Conservation (phyloP, 53 echinoderm and acorn worm genomes). For the Arbacia lixula region DNA sequence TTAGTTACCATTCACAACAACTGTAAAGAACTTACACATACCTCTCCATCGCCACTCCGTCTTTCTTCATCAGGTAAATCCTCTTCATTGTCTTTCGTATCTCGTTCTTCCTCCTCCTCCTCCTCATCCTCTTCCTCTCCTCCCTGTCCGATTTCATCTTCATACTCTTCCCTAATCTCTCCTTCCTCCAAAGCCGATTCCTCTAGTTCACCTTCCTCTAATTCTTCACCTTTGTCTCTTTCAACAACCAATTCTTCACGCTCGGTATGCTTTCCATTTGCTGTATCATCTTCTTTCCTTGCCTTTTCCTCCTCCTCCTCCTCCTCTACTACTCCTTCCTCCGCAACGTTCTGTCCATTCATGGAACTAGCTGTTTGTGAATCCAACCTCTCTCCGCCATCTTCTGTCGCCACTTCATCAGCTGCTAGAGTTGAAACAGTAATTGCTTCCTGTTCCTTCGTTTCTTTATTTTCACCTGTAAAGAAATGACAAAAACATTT, state of each 20-base stretch:
- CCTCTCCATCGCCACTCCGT: slow-evolving; percentile 65
- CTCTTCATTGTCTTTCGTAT: slow-evolving; percentile 30
- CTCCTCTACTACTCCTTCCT: neutral
- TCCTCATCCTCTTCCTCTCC: slow-evolving; percentile 75
- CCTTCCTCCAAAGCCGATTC: no score
- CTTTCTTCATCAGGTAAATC: slow-evolving; percentile 58
- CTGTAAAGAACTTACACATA: no score
- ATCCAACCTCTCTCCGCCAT: no score
- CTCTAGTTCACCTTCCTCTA: slow-evolving; percentile 11
- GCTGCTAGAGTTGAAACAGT: no score
- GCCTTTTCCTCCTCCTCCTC: neutral
- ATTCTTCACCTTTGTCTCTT: no score
- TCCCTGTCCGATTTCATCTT: slow-evolving; percentile 70
- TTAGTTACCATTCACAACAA: no score
- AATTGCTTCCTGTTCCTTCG: no score
- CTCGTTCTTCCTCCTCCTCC: slow-evolving; percentile 53
- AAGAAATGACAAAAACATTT: no score
- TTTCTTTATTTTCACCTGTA: no score
- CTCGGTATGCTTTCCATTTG: neutral
- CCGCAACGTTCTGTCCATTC: neutral
- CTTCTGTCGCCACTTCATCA: no score
- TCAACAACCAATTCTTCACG: neutral
- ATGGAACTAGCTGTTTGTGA: no score
- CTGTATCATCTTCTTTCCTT: neutral
- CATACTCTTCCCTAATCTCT: slow-evolving; percentile 63